These are phyloP conservation scores for Trissolcus brochymenae DNA, from an alignment of 2,888 invertebrate species.

Conservation along the genomic window DNA sequence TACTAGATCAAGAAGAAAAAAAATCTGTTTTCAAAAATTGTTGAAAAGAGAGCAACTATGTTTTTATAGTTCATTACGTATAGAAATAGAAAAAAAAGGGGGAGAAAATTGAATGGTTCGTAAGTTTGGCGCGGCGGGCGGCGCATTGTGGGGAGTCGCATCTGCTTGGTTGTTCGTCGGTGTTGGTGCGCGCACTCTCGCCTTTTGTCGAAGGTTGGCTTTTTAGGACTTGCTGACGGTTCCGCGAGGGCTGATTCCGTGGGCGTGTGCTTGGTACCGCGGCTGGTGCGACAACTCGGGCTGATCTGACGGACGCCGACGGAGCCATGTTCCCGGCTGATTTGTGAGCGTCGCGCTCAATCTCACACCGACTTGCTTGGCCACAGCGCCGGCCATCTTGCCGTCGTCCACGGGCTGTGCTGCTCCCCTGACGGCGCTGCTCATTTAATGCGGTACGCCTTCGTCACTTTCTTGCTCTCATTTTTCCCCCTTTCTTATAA, in stretches of 20 bases:
- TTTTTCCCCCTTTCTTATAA: no score
- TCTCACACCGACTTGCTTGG: slow-evolving; percentile 39
- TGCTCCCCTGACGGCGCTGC: slow-evolving; percentile 55
- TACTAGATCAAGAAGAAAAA: no score
- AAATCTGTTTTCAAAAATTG: no score
- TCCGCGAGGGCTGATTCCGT: slow-evolving; percentile 31
- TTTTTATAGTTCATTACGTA: no score
- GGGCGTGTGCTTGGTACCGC: slow-evolving; percentile 26
- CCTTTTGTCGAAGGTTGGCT: slow-evolving; percentile 3
- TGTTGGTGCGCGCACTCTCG: slow-evolving; percentile 7
- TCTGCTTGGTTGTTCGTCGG: background rate
- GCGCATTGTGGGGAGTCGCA: background rate
- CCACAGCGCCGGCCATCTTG: slow-evolving; percentile 69
- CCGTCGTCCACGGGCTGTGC: slow-evolving; percentile 63
- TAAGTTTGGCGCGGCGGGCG: no score
- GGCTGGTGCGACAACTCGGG: slow-evolving; percentile 21
- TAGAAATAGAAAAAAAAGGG: no score
- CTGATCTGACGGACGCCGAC: background rate
- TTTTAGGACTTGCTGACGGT: slow-evolving; percentile 32
- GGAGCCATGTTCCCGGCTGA: slow-evolving; percentile 26
- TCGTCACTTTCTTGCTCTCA: background rate
- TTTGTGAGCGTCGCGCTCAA: slow-evolving; percentile 35
- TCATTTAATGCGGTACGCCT: slow-evolving; percentile 54
- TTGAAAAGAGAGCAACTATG: no score
- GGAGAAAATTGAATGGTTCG: no score